Evolutionary conservation across 2,888 invertebrate species (phyloP).

Genomic region (Cheilosia soror): DNA sequence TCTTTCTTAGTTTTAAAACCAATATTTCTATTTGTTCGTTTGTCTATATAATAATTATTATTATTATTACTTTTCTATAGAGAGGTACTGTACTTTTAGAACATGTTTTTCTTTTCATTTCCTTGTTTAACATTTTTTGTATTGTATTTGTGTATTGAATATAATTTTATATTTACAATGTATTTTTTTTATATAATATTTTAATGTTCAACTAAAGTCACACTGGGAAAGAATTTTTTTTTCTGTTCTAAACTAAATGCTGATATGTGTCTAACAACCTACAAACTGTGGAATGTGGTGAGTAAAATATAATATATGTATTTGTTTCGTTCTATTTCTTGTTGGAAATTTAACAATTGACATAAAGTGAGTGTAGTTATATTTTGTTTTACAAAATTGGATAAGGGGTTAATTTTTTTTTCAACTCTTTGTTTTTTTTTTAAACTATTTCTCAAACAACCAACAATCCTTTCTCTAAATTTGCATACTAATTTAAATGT

Average conservation of each 20-base stretch:
- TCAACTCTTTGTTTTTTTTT: background rate
- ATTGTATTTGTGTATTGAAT: constrained; percentile 20
- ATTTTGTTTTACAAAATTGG: constrained; percentile 26
- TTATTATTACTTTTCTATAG: constrained; percentile 46
- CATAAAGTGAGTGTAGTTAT: constrained; percentile 46
- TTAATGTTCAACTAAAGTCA: background rate
- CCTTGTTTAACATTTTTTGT: constrained; percentile 56
- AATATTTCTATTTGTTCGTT: constrained; percentile 29
- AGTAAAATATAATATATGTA: constrained; percentile 51
- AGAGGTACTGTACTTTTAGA: constrained; percentile 74
- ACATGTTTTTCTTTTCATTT: constrained; percentile 61
- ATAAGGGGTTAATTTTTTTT: constrained; percentile 12
- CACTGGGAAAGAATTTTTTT: constrained; percentile 3
- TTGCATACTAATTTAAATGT: constrained; percentile 18
- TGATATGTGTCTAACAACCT: constrained; percentile 75
- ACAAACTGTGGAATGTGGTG: constrained; percentile 73
- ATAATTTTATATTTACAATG: constrained; percentile 8
- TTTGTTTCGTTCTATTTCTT: constrained; percentile 55
- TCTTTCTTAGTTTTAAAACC: constrained; percentile 46
- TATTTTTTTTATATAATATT: background rate
- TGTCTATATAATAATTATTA: constrained; percentile 34
- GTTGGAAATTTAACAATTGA: constrained; percentile 64
- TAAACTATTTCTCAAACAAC: constrained; percentile 5
- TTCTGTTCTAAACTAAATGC: constrained; percentile 47
- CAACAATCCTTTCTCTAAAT: constrained; percentile 30